Evolutionary conservation across 2,888 invertebrate genomes (phyloP).

Genomic region (Lydus trimaculatus): DNA sequence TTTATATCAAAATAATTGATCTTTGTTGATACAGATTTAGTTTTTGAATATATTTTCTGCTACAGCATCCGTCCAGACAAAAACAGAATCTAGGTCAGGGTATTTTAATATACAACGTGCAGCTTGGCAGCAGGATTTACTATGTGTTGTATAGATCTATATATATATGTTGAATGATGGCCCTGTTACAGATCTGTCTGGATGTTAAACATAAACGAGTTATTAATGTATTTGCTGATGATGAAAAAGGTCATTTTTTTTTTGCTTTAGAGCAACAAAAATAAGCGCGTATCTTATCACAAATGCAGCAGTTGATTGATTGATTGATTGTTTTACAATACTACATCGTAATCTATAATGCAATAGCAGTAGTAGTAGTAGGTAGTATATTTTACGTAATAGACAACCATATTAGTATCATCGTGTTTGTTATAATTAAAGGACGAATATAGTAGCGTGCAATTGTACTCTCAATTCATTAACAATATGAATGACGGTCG

Average conservation of each 20-base stretch:
- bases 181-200: slow-evolving; percentile 30
- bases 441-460: slow-evolving; percentile 21
- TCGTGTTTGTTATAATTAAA: slow-evolving; percentile 4
- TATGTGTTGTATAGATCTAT: no score
- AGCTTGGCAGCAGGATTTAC: slow-evolving; percentile 29
- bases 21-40: no score
- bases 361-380: no score
- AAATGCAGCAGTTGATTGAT: neutral
- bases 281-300: neutral
- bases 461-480: no score
- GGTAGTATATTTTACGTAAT: no score
- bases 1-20: no score
- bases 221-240: neutral
- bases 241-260: no score
- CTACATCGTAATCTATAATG: neutral
- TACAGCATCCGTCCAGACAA: slow-evolving; percentile 37
- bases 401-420: slow-evolving; percentile 16
- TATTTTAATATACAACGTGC: slow-evolving; percentile 40
- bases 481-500: slow-evolving; percentile 24
- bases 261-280: no score
- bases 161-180: slow-evolving; percentile 13
- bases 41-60: no score
- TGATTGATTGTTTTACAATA: neutral
- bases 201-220: neutral
- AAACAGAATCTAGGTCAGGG: slow-evolving; percentile 44